Conservation (phyloP, 2,888 invertebrate species). For the Pyrochroa serraticornis region DNA sequence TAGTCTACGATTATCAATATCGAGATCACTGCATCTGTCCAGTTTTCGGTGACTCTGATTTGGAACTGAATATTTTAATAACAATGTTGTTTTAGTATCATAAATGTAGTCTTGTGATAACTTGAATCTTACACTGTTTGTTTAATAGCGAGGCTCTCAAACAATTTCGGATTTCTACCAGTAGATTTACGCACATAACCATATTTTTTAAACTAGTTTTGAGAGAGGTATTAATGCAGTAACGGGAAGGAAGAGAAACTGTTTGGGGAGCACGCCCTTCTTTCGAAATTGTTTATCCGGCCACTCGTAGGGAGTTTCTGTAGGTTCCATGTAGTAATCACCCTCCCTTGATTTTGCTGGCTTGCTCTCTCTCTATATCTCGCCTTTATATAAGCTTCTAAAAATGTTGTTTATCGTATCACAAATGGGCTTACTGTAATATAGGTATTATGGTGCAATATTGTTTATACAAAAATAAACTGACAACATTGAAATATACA, state of each 20-base stretch:
- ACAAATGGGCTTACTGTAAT: conserved; percentile 50
- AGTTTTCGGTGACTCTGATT: conserved; percentile 29
- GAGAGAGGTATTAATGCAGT: conserved; percentile 17
- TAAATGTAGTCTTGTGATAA: conserved; percentile 52
- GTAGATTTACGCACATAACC: conserved; percentile 19
- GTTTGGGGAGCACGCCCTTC: conserved; percentile 2
- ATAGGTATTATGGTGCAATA: conserved; percentile 52
- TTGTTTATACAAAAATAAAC: conserved; percentile 54
- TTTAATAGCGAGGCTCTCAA: background rate
- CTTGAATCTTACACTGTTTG: conserved; percentile 11
- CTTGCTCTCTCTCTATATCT: conserved; percentile 29
- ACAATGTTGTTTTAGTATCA: conserved; percentile 44
- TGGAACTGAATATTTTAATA: conserved; percentile 50
- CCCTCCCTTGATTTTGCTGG: conserved; percentile 18
- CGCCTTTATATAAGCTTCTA: conserved; percentile 31
- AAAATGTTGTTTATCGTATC: conserved; percentile 49
- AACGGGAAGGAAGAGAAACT: conserved; percentile 6
- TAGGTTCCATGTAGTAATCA: conserved; percentile 17
- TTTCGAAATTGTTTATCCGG: conserved; percentile 18
- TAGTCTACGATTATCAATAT: conserved; percentile 21
- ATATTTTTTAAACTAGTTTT: conserved; percentile 25
- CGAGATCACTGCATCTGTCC: conserved; percentile 29
- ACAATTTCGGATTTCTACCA: conserved; percentile 5
- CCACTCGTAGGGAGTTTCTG: conserved; percentile 14
- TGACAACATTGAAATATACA: conserved; percentile 24